Evolutionary conservation across 1,140 invertebrate genomes (phyloP).

Genomic region (Chlorops oryzae): DNA sequence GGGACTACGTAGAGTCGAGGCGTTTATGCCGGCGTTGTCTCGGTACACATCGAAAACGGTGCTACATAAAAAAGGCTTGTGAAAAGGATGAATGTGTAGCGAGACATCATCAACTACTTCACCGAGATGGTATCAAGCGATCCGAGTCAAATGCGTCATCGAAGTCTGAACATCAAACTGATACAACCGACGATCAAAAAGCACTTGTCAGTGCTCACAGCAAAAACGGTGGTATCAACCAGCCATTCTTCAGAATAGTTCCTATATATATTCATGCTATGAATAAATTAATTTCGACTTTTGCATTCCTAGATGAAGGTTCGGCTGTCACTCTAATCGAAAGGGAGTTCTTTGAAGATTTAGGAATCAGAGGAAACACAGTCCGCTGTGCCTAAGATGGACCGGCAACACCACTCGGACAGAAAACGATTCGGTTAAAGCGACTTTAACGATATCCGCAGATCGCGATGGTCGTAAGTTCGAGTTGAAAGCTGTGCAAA

Average conservation of each 20-base stretch:
- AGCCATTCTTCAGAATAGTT: no score
- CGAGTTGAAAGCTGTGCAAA: neutral
- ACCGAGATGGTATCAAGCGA: neutral
- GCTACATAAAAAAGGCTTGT: constrained; percentile 1
- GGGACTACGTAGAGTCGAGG: neutral
- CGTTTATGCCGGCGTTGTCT: constrained; percentile 4
- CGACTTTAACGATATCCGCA: neutral
- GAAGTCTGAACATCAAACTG: no score
- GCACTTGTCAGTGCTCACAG: no score
- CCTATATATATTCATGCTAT: no score
- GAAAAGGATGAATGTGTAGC: neutral
- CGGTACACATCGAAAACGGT: neutral
- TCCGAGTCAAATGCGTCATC: neutral
- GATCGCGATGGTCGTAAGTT: neutral
- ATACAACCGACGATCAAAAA: no score
- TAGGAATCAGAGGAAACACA: neutral
- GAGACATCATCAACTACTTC: constrained; percentile 6
- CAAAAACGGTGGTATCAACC: no score
- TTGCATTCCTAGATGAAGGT: constrained; percentile 4
- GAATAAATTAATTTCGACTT: no score
- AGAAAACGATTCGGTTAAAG: neutral
- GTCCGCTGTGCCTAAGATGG: constrained; percentile 3
- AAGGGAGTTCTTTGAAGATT: neutral
- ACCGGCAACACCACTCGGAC: neutral
- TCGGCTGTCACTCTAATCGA: constrained; percentile 3